These are phyloP conservation scores for Zaprionus lineosus DNA, from an alignment of 2,888 invertebrate genomes.

Conservation along the genomic window DNA sequence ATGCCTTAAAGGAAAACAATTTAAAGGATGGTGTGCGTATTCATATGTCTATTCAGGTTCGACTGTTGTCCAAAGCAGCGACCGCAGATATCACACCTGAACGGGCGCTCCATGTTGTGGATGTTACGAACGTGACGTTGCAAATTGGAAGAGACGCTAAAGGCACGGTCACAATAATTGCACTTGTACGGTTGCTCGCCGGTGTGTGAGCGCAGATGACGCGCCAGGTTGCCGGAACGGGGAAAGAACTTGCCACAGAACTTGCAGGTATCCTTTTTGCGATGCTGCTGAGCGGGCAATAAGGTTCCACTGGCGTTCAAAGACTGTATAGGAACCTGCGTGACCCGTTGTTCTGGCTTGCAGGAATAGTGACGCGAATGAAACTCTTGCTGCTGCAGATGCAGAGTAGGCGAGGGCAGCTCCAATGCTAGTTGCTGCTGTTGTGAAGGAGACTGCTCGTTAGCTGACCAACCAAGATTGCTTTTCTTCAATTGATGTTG, in stretches of 20 bases:
- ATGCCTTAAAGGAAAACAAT: slow-evolving; percentile 49
- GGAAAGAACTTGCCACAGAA: slow-evolving; percentile 99
- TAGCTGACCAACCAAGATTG: slow-evolving; percentile 46
- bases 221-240: slow-evolving; percentile 97
- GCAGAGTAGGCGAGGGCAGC: slow-evolving; percentile 38
- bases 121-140: slow-evolving; percentile 99
- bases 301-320: slow-evolving; percentile 9
- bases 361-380: slow-evolving; percentile 59
- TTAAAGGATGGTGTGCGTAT: slow-evolving; percentile 87
- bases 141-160: slow-evolving; percentile 99
- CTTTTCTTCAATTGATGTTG: slow-evolving; percentile 82
- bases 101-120: slow-evolving; percentile 99
- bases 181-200: slow-evolving; percentile 99
- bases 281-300: slow-evolving; percentile 81
- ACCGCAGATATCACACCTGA: slow-evolving; percentile 98
- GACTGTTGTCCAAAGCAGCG: slow-evolving; percentile 99
- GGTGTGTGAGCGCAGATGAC: slow-evolving; percentile 98
- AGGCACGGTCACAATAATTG: slow-evolving; percentile 98
- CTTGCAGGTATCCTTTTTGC: slow-evolving; percentile 95
- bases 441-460: slow-evolving; percentile 33
- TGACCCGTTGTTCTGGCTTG: slow-evolving; percentile 60
- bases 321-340: slow-evolving; percentile 8
- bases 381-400: slow-evolving; percentile 65
- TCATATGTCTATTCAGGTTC: slow-evolving; percentile 97
- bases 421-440: slow-evolving; percentile 34